phyloP scores from a whole-genome alignment of 2,797 vertebrate genomes.

The Meriones psammophilus region DNA sequence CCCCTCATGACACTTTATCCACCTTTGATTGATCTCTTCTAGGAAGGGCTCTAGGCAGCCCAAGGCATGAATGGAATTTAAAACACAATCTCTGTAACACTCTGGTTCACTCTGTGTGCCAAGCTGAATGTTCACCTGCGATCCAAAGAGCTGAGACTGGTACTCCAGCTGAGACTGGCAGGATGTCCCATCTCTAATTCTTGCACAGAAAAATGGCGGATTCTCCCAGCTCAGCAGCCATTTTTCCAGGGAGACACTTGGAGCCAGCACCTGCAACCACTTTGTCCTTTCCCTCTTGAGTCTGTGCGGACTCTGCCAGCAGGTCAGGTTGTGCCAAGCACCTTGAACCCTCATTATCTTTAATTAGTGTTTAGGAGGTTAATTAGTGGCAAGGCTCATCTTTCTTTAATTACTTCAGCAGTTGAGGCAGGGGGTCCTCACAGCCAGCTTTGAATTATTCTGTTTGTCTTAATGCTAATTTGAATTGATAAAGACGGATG shows the following conservation, averaged over 20 bases:
- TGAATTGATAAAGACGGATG: constrained; percentile 87
- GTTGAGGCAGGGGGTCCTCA: constrained; percentile 83
- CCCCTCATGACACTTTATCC: neutral
- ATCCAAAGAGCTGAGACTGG: neutral
- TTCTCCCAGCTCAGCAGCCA: rapidly evolving
- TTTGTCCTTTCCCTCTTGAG: constrained; percentile 76
- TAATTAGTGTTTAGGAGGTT: constrained; percentile 88
- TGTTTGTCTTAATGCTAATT: constrained; percentile 88
- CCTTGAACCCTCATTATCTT: constrained; percentile 87
- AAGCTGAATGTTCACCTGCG: neutral
- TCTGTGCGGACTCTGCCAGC: constrained; percentile 77
- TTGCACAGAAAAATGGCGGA: neutral
- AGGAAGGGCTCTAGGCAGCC: neutral
- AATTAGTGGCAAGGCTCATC: constrained; percentile 88
- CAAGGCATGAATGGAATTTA: neutral
- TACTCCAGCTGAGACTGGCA: neutral
- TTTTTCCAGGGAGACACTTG: constrained; percentile 73
- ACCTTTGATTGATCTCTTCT: neutral
- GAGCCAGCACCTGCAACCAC: constrained; percentile 82
- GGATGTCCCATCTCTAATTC: neutral
- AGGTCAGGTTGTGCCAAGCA: constrained; percentile 85
- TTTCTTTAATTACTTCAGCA: constrained; percentile 89
- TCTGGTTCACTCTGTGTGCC: neutral
- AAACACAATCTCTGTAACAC: neutral
- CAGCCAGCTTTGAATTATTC: constrained; percentile 87